These are phyloP conservation scores for Chanos chanos DNA, from an alignment of 2,797 vertebrate genomes.

Conservation along the genomic window DNA sequence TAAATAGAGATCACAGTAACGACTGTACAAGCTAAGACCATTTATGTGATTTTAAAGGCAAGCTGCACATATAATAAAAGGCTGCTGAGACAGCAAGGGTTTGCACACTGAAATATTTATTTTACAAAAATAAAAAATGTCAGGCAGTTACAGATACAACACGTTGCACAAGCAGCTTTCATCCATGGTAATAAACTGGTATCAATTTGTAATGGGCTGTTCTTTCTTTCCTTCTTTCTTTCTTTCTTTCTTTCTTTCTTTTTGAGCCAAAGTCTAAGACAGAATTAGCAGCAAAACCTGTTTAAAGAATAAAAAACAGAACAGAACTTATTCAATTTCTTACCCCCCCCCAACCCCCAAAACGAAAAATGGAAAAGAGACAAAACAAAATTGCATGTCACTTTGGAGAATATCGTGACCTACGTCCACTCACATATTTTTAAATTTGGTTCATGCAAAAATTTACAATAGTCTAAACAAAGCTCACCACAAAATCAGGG, in stretches of 20 bases:
- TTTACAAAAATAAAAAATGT: conserved; percentile 57
- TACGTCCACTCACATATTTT: not conserved
- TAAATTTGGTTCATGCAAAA: conserved; percentile 41
- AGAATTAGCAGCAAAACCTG: conserved; percentile 60
- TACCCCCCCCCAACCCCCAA: conserved; percentile 1
- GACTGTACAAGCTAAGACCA: too few relatives aligned
- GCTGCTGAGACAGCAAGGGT: conserved; percentile 6
- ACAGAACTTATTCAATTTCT: conserved; percentile 25
- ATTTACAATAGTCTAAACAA: conserved; percentile 12
- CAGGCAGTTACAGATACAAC: conserved; percentile 53
- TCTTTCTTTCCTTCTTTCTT: conserved; percentile 29
- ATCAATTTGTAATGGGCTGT: conserved; percentile 30
- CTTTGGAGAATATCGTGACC: conserved; percentile 5
- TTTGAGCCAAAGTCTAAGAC: conserved; percentile 47
- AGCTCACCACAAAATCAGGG: conserved; percentile 23
- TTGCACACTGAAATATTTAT: conserved; percentile 55
- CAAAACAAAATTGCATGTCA: conserved; percentile 1
- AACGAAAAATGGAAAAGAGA: conserved; percentile 3
- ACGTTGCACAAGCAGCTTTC: conserved; percentile 56
- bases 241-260: conserved; percentile 25
- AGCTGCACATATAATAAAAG: not conserved
- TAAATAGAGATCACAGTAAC: too few relatives aligned
- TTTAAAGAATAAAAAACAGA: conserved; percentile 33
- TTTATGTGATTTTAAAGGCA: too few relatives aligned
- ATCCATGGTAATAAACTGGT: conserved; percentile 42